Conservation (phyloP, 2,113 vertebrate species). For the Zosterops lateralis region DNA sequence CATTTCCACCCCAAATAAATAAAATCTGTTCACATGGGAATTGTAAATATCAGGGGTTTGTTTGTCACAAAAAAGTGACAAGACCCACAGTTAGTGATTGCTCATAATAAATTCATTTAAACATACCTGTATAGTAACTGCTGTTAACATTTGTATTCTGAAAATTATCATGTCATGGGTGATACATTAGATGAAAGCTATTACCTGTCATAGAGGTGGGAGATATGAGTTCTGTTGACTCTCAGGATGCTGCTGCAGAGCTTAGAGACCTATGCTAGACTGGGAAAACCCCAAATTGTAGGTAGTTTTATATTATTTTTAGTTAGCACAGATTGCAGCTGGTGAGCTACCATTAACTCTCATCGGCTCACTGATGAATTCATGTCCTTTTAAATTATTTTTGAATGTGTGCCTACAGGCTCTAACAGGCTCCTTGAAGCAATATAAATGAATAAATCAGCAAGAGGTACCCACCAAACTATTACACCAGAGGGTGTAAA, state of each 20-base stretch:
- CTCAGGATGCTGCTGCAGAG: not conserved
- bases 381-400: constrained; percentile 35
- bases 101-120: not conserved
- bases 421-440: not conserved
- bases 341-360: not conserved
- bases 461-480: constrained; percentile 5
- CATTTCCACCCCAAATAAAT: not conserved
- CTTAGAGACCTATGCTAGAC: not conserved
- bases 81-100: not conserved
- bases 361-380: constrained; percentile 21
- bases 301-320: not conserved
- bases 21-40: not conserved
- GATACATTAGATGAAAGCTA: not conserved
- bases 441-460: constrained; percentile 50
- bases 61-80: not conserved
- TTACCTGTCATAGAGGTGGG: not conserved
- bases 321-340: not conserved
- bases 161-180: not conserved
- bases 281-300: not conserved
- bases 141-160: not conserved
- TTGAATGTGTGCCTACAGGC: constrained; percentile 7
- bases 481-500: not conserved
- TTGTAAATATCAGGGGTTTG: not conserved
- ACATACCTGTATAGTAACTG: not conserved
- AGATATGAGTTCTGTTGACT: not conserved